Base-by-base conservation (phyloP, 2,113 vertebrate genomes). In the Carassius gibelio region DNA sequence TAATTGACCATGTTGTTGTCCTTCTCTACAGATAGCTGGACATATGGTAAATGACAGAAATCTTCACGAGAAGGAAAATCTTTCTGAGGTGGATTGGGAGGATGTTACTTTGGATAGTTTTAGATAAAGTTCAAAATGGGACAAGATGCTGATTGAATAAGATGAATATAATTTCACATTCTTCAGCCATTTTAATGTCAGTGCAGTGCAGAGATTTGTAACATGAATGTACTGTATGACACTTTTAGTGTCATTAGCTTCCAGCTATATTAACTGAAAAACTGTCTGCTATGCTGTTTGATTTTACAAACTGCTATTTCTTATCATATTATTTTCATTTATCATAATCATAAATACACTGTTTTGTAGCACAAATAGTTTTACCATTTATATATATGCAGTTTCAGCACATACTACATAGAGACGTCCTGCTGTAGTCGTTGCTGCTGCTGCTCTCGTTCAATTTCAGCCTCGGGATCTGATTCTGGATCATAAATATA, bases 1-100 rank as follows among this genome's bases (percentile, higher is more conserved):
- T 74, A 48, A 42, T 7, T 75, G 72, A 75, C 42, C 42, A 48
- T 75, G 42, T 48, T 14, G 42, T 75, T 75, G 71, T 75, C 72
- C 42, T 75, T 13, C 48, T 74, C 21, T 75, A n/a, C 13, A 48
- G n/a, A 75, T 48, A 23, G 21, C 42, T 75, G 72, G n/a, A 75
- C n/a, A 61, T 21, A 59, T 45, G 71, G 21, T 74, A 48, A 6
- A 48, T 50, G n/a, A 45, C 72, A 75, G 5, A 75, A 23, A 48
- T 50, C 5, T 50, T 50, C n/a, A 71, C 4, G 19, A 72, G 36
- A 9, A 75, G 42, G 71, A 15, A 45, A 45, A 45, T n/a, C 10
- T 45, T 72, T 9, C 36, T 5, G 69, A 14, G 7, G 42, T 75
- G 11, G n/a, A 50, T 15, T 75, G 71, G 23, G 5, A 75, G n/a